Base-by-base conservation (phyloP, 1,140 invertebrate species). In the Liolophura sinensis region DNA sequence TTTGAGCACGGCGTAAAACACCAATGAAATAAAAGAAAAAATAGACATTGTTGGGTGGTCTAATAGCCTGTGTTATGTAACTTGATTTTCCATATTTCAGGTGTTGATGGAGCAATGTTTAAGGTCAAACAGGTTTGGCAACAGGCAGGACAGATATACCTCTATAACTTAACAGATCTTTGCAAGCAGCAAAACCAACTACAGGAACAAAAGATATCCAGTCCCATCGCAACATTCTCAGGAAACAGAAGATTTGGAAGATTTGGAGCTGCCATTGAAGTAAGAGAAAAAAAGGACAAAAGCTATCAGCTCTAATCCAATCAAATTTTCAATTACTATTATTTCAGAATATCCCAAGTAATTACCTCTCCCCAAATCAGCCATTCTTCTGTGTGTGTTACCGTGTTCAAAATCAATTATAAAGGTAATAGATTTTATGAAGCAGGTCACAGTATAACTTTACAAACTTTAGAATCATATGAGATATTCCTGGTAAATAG, bases 211-310 rank as follows among this genome's bases (percentile, higher is more conserved):
- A 40, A 40, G 9, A 40, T 40, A 40, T 9, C 31, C 31, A 40
- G 9, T 3, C 64, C 61, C 6, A 18, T 76, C 12, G 69, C 76
- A 12, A 62, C 55, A 25, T 74, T 78, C 54, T 60, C 68, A n/a
- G 74, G 78, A 20, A 73, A 80, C 56, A 72, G 77, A 55, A 65
- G 69, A 22, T 76, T 69, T 70, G 71, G 69, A n/a, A 47, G 72
- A 27, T 80, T 79, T 69, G 78, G 78, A n/a, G 54, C 60, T 20
- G 67, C 66, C 27, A 60, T 78, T 31, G 68, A 65, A 69, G 76
- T 76, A 73, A 46, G 54, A 40, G 40, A 27, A 25, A 0, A 61
- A 16, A 63, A 27, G 48, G 16, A 27, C 11, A 7, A 20, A 16
- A 55, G 49, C 11, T 16, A 55, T 16, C n/a, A 18, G 14, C 40